Evolutionary conservation across 2,797 vertebrate species (phyloP).

Genomic region (Tangara arthus): DNA sequence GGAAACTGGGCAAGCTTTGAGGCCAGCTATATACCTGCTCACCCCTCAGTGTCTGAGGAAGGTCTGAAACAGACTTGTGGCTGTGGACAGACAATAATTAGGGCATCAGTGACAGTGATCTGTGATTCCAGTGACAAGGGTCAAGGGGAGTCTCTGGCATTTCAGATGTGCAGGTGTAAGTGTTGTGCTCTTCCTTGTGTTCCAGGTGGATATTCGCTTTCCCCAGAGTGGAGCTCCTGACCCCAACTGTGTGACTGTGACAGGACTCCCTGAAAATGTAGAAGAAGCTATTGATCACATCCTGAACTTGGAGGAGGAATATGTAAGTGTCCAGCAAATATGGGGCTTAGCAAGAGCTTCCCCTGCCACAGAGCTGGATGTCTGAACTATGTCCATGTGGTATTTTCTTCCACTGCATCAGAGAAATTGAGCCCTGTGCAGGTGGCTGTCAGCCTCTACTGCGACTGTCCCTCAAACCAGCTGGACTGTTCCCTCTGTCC

Average conservation of each 20-base stretch:
- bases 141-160: background rate
- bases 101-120: background rate
- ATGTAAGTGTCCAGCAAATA: conserved; percentile 77
- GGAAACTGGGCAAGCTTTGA: background rate
- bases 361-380: background rate
- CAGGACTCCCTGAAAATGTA: conserved; percentile 93
- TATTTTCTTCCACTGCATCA: background rate
- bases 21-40: background rate
- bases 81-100: background rate
- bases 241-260: conserved; percentile 93
- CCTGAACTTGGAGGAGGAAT: conserved; percentile 97
- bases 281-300: conserved; percentile 99
- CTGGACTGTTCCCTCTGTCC: background rate
- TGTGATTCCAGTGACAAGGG: accelerated
- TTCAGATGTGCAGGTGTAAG: background rate
- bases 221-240: conserved; percentile 93
- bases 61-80: background rate
- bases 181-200: background rate
- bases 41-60: background rate
- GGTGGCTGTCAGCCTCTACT: background rate
- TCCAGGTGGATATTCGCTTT: conserved; percentile 96
- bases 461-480: background rate
- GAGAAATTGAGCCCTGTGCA: background rate
- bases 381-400: background rate
- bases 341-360: background rate